Conservation (phyloP, 2,113 vertebrate species). For the Plecturocebus donacophilus region DNA sequence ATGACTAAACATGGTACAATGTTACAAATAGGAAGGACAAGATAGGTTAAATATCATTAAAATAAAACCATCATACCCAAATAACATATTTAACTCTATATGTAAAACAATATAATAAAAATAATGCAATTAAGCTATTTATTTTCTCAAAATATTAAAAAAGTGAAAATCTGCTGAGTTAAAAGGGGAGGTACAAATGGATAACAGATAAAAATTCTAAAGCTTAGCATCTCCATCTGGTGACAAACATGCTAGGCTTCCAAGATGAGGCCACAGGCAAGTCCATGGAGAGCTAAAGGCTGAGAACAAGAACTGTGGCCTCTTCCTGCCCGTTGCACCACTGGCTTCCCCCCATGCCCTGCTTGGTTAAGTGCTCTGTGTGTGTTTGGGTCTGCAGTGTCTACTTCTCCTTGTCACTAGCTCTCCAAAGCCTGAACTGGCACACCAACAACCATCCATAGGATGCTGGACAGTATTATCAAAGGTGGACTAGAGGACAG, state of each 20-base stretch:
- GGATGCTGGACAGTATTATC: neutral
- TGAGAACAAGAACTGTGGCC: neutral
- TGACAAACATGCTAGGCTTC: neutral
- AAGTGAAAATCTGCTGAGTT: neutral
- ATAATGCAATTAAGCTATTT: neutral
- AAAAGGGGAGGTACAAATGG: slow-evolving; percentile 30
- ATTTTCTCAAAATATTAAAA: neutral
- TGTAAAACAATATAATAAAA: neutral
- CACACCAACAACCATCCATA: neutral
- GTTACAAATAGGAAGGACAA: neutral
- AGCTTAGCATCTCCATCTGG: neutral
- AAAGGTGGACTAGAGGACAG: neutral
- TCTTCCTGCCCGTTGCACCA: neutral
- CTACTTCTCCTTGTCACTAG: neutral
- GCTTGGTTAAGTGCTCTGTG: neutral
- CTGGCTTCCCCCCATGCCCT: neutral
- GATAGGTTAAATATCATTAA: neutral
- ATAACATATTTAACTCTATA: neutral
- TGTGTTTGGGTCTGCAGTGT: neutral
- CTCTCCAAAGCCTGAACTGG: neutral
- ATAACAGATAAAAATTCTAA: neutral
- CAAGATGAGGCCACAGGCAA: neutral
- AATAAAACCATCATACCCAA: neutral
- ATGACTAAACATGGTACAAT: neutral
- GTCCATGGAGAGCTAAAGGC: neutral